Conservation (phyloP, 2,797 vertebrate species). For the Clarias fuscus region DNA sequence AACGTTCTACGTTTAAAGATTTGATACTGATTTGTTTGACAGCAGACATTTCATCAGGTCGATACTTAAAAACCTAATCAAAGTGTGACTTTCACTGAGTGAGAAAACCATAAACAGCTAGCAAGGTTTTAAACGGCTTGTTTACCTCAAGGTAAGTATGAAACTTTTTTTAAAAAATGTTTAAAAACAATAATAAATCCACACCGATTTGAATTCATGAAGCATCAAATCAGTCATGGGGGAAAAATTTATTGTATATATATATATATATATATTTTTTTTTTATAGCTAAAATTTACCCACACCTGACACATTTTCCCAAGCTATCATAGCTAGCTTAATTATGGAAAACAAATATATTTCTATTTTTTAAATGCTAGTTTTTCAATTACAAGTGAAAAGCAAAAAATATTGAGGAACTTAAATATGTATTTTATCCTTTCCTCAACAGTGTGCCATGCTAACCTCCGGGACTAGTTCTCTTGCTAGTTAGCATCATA, state of each 20-base stretch:
- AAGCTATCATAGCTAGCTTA: not conserved
- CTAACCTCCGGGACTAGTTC: not conserved
- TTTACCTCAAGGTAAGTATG: not conserved
- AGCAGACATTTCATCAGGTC: not conserved
- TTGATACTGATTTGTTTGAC: not conserved
- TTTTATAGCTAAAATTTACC: not conserved
- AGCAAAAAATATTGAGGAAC: not conserved
- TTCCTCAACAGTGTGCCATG: not conserved
- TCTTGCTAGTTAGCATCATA: not conserved
- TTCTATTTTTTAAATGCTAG: not conserved
- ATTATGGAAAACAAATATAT: not conserved
- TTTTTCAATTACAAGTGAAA: not conserved
- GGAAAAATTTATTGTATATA: not conserved
- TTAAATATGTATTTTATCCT: not conserved
- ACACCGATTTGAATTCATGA: not conserved
- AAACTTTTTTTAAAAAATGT: not conserved
- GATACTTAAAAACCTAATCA: not conserved
- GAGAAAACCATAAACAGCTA: not conserved
- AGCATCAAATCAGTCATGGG: not conserved
- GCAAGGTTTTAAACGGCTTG: not conserved
- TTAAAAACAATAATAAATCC: not conserved
- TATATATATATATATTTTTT: no score
- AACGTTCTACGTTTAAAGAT: not conserved
- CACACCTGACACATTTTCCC: not conserved
- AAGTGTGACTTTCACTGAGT: no score